phyloP scores from a whole-genome alignment of 2,113 vertebrate species.

The Grus americana region DNA sequence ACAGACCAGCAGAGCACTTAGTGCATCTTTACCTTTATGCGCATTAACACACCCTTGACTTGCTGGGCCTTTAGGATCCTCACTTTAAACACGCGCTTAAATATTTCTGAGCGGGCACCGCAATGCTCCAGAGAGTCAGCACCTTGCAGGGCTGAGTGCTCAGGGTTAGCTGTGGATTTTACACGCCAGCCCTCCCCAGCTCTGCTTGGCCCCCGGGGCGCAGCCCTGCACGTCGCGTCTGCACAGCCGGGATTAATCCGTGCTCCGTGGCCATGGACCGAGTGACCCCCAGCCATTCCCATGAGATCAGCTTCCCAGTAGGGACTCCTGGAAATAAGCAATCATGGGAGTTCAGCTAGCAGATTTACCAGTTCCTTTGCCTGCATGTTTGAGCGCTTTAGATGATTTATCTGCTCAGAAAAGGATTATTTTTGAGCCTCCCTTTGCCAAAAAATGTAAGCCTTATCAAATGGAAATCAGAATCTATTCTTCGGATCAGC shows the following conservation, averaged over 20 bases:
- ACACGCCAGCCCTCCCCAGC: accelerated
- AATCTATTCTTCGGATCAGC: constrained; percentile 37
- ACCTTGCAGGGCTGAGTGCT: accelerated
- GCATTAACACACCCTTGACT: background rate
- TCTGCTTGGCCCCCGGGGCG: background rate
- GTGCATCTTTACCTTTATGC: accelerated
- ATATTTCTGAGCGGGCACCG: accelerated
- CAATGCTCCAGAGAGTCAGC: accelerated
- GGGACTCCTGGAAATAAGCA: background rate
- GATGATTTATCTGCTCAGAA: constrained; percentile 55
- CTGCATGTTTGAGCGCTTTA: background rate
- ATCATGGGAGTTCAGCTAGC: background rate
- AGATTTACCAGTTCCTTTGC: background rate
- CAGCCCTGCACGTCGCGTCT: accelerated
- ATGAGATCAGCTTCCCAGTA: background rate
- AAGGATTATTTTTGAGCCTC: constrained; percentile 61
- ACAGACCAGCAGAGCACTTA: background rate
- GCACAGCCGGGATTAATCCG: accelerated
- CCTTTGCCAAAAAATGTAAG: constrained; percentile 21
- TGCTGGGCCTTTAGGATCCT: background rate
- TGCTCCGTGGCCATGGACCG: accelerated
- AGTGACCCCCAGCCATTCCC: background rate
- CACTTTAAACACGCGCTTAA: accelerated
- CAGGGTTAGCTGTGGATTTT: accelerated
- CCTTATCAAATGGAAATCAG: constrained; percentile 61